Evolutionary conservation across 2,113 vertebrate species (phyloP).

Genomic region (Anhinga anhinga): DNA sequence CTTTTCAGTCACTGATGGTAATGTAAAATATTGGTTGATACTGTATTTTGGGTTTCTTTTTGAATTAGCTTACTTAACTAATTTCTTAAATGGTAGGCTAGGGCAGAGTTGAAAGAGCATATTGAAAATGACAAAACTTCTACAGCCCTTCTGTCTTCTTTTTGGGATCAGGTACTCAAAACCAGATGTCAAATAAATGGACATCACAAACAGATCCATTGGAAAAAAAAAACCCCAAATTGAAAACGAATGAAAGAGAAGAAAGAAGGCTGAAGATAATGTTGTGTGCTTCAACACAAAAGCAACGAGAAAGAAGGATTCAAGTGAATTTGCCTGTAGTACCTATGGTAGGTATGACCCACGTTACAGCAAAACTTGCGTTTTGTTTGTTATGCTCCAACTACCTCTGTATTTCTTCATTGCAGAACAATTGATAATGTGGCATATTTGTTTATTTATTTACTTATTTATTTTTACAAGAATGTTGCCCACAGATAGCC

Average conservation of each 20-base stretch:
- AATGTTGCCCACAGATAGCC: not conserved
- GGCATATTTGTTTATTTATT: not conserved
- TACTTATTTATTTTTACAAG: not conserved
- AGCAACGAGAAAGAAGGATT: not conserved
- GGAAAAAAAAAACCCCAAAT: not conserved
- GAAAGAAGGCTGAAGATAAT: not conserved
- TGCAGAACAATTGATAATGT: not conserved
- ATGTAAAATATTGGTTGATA: not conserved
- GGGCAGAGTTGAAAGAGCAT: not conserved
- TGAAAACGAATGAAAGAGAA: not conserved
- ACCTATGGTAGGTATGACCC: constrained; percentile 61
- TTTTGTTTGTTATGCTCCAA: not conserved
- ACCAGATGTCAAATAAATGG: not conserved
- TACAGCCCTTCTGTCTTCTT: not conserved
- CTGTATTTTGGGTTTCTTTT: not conserved
- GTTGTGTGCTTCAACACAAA: not conserved
- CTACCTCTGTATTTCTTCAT: not conserved
- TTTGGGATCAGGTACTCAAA: not conserved
- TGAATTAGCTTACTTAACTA: not conserved
- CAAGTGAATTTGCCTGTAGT: constrained; percentile 50
- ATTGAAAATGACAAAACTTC: not conserved
- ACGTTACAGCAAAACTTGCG: not conserved
- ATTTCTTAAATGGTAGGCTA: not conserved
- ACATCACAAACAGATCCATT: not conserved
- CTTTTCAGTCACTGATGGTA: not conserved